These are phyloP conservation scores for Chirona hameri DNA, from an alignment of 2,888 invertebrate genomes.

Conservation along the genomic window DNA sequence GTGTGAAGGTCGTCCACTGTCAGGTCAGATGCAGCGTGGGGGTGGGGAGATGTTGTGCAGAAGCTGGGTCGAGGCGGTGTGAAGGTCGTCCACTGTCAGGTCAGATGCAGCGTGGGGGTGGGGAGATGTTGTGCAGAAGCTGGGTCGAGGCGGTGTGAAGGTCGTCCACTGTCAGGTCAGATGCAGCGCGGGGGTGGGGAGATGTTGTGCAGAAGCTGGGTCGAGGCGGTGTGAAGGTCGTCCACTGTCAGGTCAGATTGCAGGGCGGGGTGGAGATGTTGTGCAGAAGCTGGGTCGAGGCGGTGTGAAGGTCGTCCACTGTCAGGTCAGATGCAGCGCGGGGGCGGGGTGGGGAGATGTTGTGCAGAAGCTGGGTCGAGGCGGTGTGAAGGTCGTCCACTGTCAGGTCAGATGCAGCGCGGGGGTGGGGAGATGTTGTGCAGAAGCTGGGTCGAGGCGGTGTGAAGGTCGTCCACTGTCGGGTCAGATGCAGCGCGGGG, in stretches of 20 bases:
- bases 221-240: no score
- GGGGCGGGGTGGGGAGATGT: neutral
- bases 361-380: no score
- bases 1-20: constrained; percentile 1
- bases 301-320: no score
- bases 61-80: no score
- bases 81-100: constrained; percentile 2
- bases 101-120: neutral
- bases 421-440: neutral
- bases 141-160: no score
- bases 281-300: no score
- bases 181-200: neutral
- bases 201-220: no score
- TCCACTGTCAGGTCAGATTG: neutral
- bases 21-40: neutral
- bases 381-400: no score
- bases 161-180: constrained; percentile 1
- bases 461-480: neutral
- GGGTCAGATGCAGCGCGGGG: neutral
- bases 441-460: no score
- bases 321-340: neutral
- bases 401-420: neutral
- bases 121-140: no score
- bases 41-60: no score
- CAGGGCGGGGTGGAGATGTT: no score